Conservation (phyloP, 2,113 vertebrate species). For the Gulo gulo region DNA sequence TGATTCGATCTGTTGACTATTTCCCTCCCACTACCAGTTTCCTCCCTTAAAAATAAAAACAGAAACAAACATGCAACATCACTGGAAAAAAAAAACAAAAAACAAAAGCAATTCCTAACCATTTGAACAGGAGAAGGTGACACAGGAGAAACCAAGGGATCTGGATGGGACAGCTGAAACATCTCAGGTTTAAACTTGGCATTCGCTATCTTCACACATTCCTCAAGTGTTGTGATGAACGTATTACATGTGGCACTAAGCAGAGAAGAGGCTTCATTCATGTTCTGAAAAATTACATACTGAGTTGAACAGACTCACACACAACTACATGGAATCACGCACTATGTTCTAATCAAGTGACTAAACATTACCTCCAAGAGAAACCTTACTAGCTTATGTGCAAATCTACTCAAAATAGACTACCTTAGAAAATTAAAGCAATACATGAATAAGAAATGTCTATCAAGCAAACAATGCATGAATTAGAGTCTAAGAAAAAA, state of each 20-base stretch:
- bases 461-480: neutral
- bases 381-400: neutral
- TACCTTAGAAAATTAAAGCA: conserved; percentile 29
- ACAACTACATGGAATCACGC: neutral
- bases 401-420: conserved; percentile 33
- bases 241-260: conserved; percentile 97
- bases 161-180: conserved; percentile 83
- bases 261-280: conserved; percentile 92
- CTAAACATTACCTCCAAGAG: neutral
- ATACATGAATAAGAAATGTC: conserved; percentile 3
- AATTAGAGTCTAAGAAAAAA: conserved; percentile 44
- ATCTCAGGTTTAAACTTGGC: conserved; percentile 94
- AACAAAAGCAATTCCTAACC: conserved; percentile 81
- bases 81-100: neutral
- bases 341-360: neutral
- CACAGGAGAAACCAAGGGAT: conserved; percentile 89
- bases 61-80: conserved; percentile 21
- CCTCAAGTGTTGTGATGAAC: conserved; percentile 96
- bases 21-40: neutral
- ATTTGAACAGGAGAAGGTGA: conserved; percentile 92
- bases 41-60: neutral
- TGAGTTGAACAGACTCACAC: conserved; percentile 2
- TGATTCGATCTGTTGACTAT: neutral
- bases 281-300: conserved; percentile 84
- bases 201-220: conserved; percentile 97